Evolutionary conservation across 2,113 vertebrate genomes (phyloP), one percentile per base, ranked within the genome.

Genomic region (Plotosus lineatus): DNA sequence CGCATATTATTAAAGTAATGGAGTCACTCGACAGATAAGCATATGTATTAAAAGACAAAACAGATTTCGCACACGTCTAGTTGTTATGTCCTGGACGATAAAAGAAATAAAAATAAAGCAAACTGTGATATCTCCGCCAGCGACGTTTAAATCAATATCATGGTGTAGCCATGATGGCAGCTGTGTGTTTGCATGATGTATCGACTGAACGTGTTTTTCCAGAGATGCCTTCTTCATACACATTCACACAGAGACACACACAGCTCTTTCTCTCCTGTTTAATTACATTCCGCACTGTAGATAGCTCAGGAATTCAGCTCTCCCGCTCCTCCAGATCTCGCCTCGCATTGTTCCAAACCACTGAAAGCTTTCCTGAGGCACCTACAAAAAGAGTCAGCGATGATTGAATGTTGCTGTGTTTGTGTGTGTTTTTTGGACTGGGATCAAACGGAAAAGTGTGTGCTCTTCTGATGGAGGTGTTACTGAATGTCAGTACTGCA

Each of bases 211-310:
- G 48, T 44, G 73, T 68, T 61, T 61, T 65, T 51, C 69, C 69
- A 36, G 33, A 26, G 31, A 66, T 55, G 78, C 21, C 85, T 87
- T 44, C 68, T 23, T 28, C 75, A 85, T 31, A 55, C 28, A 74
- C 71, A 78, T 60, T 65, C 77, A 53, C 31, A 51, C 55, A 80
- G 44, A 50, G 71, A 75, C 56, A 66, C 60, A 84, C 71, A 88
- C 82, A 71, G 75, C 83, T 65, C 60, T 85, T 90, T 90, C 65
- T 58, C 53, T 82, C 65, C 85, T 65, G 60, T 73, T 82, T 91
- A 92, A 92, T 92, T 90, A 86, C 92, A 93, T 93, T 93, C 92
- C 90, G 86, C 36, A 69, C 85, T 61, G 85, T 78, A 77, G 92
- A 93, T 92, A 93, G 91, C 87, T 23, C 77, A 87, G 89, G 90